Evolutionary conservation across 2,113 vertebrate genomes (phyloP), one percentile per base, ranked within the genome.

Genomic region (Tapirus terrestris): DNA sequence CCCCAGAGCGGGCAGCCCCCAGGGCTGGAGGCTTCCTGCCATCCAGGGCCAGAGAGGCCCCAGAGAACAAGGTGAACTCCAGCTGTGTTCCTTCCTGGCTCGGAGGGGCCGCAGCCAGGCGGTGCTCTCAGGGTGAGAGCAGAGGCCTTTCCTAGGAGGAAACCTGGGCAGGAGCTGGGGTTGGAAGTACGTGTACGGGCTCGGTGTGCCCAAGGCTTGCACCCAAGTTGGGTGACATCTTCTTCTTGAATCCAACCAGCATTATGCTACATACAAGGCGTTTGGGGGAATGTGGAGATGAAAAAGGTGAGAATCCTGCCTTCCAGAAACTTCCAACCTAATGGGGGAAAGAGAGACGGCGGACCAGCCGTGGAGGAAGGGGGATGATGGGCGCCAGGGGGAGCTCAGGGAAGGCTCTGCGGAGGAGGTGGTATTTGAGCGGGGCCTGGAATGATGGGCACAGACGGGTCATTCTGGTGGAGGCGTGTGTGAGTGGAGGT

Each of bases 151-250:
- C 18, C 75, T n/a, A 14, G 31, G 89, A n/a, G 65, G 17, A 45
- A n/a, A 58, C n/a, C 18, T 18, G 1, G 53, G 94, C 27, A 45
- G 67, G 51, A 25, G 43, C 16, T 61, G 58, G 21, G 36, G 14
- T 31, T 14, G 51, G 27, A 25, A 39, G 36, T 58, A 12, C 53
- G 45, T 83, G 61, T 45, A 48, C 48, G 60, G 13, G 14, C 56
- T 27, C 10, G n/a, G 43, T 9, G 16, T 20, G n/a, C 87, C 39
- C 31, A 27, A 48, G 39, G n/a, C 39, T 21, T 16, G 21, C 48
- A 12, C 6, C 80, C 53, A 8, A 27, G 61, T 43, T 0, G 0
- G 60, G 18, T 0, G 11, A 13, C 20, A 3, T 1, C 20, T 36
- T 88, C 60, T 77, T 56, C 33, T n/a, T 39, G 29, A 61, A 7